phyloP scores from a whole-genome alignment of 2,113 vertebrate genomes.

The Ceyx margarethae region DNA sequence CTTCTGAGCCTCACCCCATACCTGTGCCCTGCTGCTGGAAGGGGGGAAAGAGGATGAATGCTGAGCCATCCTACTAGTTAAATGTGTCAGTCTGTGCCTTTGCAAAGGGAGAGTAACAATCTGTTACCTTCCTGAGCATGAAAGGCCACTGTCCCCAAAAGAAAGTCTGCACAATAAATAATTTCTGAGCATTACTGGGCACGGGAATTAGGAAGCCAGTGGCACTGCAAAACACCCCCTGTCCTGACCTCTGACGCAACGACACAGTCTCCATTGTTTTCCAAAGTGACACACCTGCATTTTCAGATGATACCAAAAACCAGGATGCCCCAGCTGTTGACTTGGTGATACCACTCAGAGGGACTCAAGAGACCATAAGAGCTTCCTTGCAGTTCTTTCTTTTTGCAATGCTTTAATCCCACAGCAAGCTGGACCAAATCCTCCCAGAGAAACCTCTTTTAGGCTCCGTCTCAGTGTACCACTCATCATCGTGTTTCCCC shows the following conservation, averaged over 20 bases:
- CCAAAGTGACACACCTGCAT: background rate
- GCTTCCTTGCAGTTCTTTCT: background rate
- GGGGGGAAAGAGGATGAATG: background rate
- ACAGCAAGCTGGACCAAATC: background rate
- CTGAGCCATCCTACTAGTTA: background rate
- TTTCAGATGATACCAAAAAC: background rate
- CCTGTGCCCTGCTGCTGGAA: accelerated
- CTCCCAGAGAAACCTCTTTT: background rate
- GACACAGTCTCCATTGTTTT: background rate
- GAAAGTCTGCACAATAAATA: background rate
- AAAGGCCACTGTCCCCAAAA: background rate
- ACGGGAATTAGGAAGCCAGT: background rate
- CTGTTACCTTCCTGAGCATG: background rate
- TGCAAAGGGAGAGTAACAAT: background rate
- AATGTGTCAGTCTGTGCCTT: background rate
- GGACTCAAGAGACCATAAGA: background rate
- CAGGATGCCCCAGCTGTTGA: background rate
- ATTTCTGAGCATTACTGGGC: background rate
- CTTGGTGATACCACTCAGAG: background rate
- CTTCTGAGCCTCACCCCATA: background rate
- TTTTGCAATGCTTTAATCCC: background rate
- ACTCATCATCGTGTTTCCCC: background rate
- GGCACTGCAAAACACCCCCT: background rate
- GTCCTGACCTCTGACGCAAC: background rate
- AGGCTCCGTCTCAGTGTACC: background rate